Percentiles rank a stretch among this genome's conserved stretches.
Evolutionary conservation across 2,888 invertebrate species (phyloP).

Genomic region (Apamea monoglypha): DNA sequence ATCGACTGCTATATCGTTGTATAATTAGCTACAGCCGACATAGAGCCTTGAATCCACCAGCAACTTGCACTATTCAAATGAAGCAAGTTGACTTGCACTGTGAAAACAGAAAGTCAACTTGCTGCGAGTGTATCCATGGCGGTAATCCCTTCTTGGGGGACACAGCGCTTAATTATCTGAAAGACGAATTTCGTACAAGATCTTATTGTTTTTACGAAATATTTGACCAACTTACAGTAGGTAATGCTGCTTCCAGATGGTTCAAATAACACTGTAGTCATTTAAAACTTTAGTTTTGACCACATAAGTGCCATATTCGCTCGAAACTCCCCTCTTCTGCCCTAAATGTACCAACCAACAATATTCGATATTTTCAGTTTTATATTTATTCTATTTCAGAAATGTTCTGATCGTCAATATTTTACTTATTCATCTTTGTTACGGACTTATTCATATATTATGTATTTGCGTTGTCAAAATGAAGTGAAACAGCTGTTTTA

Average conservation of each 20-base stretch:
- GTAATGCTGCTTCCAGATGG: not conserved
- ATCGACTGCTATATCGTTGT: too few species aligned
- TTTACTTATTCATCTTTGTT: constrained; percentile 24
- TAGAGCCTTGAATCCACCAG: not conserved
- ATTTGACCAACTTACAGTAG: not conserved
- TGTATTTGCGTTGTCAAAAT: constrained; percentile 19
- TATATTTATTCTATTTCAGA: constrained; percentile 21
- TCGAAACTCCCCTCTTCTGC: constrained; percentile 20
- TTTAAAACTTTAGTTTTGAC: not conserved
- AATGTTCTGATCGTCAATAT: constrained; percentile 37
- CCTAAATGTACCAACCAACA: constrained; percentile 22
- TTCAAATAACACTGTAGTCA: not conserved
- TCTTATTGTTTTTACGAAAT: not conserved
- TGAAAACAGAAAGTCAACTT: not conserved
- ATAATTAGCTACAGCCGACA: not conserved
- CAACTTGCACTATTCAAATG: not conserved
- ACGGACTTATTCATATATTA: constrained; percentile 1
- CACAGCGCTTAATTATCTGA: not conserved
- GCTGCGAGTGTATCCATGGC: not conserved
- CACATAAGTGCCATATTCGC: constrained; percentile 18
- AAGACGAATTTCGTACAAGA: not conserved
- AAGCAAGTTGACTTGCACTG: not conserved
- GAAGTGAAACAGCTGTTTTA: constrained; percentile 7
- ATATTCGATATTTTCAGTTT: constrained; percentile 27
- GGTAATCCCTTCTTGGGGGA: not conserved